Conservation (phyloP, 2,888 invertebrate genomes). For the Norana najaformis region DNA sequence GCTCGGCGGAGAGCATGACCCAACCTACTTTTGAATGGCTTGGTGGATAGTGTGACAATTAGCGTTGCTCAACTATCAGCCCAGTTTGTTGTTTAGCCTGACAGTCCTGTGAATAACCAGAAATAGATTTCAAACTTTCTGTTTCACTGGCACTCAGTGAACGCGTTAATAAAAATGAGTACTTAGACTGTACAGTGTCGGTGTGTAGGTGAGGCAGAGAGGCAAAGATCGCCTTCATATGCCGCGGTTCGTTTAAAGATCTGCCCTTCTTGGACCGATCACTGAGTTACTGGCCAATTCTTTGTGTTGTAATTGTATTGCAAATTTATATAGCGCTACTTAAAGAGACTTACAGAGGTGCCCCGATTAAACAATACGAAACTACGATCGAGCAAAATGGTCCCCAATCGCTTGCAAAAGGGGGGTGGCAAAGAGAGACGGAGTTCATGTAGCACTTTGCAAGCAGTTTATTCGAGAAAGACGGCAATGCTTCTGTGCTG, state of each 20-base stretch:
- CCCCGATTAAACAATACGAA: too few relatives aligned
- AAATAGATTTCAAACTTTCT: background rate
- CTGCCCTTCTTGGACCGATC: background rate
- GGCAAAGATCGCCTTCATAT: background rate
- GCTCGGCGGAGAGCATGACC: background rate
- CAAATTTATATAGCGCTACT: too few relatives aligned
- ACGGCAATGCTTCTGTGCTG: too few relatives aligned
- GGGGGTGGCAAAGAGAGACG: too few relatives aligned
- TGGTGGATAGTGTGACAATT: background rate
- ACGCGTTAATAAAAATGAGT: background rate
- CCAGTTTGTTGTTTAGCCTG: background rate
- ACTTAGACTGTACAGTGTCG: background rate
- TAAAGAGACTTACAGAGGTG: too few relatives aligned
- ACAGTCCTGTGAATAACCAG: background rate
- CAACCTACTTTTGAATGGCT: background rate
- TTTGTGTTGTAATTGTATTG: too few relatives aligned
- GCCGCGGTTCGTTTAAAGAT: background rate
- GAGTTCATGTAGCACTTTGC: too few relatives aligned
- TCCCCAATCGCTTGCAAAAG: too few relatives aligned
- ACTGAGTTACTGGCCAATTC: too few relatives aligned
- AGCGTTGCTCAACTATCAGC: background rate
- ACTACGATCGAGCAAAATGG: too few relatives aligned
- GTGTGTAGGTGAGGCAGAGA: background rate
- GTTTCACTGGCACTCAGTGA: background rate
- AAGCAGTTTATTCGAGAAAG: too few relatives aligned